phyloP scores from a whole-genome alignment of 2,113 vertebrate species.

The Caloenas nicobarica region DNA sequence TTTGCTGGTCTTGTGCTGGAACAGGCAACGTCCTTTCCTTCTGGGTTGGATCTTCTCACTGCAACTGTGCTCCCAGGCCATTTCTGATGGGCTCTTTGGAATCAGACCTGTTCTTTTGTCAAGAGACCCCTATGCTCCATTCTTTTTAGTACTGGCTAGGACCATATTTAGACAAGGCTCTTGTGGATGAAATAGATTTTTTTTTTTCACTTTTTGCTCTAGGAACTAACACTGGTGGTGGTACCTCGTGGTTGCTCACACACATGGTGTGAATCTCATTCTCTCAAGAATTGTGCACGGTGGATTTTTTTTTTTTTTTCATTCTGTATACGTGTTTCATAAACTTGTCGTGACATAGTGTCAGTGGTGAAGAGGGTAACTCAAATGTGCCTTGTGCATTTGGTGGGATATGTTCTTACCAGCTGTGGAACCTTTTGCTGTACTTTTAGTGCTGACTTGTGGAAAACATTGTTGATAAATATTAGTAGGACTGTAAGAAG shows the following conservation, averaged over 20 bases:
- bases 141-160: neutral
- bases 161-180: neutral
- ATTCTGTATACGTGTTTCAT: neutral
- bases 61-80: neutral
- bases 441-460: neutral
- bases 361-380: neutral
- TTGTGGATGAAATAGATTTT: neutral
- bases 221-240: neutral
- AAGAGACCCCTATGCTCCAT: neutral
- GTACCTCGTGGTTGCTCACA: neutral
- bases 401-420: neutral
- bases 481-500: neutral
- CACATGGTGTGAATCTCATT: rapidly evolving
- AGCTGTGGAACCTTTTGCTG: neutral
- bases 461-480: neutral
- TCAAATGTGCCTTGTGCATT: neutral
- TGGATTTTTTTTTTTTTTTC: neutral
- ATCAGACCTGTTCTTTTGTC: neutral
- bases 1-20: neutral
- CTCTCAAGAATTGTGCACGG: neutral
- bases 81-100: neutral
- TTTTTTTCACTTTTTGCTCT: neutral
- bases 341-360: neutral
- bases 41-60: neutral
- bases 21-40: neutral